Evolutionary conservation across 1,140 invertebrate genomes (phyloP).

Genomic region (Aphis gossypii): DNA sequence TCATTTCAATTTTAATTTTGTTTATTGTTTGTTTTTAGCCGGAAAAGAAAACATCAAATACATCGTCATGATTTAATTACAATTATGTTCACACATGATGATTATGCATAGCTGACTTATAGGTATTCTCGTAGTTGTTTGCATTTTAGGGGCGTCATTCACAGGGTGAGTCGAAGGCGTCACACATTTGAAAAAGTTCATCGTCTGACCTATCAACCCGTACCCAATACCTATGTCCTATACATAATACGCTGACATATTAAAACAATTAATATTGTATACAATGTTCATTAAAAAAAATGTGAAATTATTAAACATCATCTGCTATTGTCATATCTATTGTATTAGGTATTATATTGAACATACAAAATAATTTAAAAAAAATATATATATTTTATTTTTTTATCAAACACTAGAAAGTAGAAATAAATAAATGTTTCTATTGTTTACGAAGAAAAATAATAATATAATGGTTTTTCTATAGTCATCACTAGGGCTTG

Average conservation of each 20-base stretch:
- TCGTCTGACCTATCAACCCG: background rate
- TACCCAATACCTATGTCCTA: background rate
- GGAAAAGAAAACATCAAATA: background rate
- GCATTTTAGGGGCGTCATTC: slow-evolving; percentile 6
- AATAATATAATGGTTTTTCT: background rate
- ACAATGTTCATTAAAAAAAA: background rate
- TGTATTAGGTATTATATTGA: background rate
- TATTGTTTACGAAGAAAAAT: background rate
- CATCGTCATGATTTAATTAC: background rate
- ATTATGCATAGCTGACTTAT: background rate
- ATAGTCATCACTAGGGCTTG: background rate
- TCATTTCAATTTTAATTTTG: background rate
- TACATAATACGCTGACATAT: background rate
- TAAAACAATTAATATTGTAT: background rate
- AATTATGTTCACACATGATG: background rate
- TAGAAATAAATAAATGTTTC: background rate
- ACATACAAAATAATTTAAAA: background rate
- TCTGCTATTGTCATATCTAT: background rate
- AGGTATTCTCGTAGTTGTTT: slow-evolving; percentile 1
- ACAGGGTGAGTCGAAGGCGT: background rate
- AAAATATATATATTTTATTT: too few relatives aligned
- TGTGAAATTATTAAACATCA: background rate
- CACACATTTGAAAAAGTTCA: background rate
- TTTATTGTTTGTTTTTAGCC: slow-evolving; percentile 37
- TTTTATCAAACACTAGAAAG: background rate